A percentile compares a stretch with the other conserved stretches of the same genome.
These are phyloP conservation scores for Umimayanthus chanpuru DNA, from an alignment of 92 coral and sea anemone species.

Conservation along the genomic window DNA sequence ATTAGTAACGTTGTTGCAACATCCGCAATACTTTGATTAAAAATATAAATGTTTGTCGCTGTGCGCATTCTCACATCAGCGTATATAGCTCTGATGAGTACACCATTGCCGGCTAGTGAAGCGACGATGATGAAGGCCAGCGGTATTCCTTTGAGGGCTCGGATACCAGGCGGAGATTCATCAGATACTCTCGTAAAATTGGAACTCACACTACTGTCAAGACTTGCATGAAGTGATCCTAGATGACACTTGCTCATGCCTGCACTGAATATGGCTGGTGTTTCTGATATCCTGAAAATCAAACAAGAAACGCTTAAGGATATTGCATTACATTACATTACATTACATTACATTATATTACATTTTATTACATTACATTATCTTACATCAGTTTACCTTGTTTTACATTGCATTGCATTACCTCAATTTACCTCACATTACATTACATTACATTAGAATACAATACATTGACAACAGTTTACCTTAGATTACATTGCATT, in stretches of 20 bases:
- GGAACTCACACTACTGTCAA: background rate
- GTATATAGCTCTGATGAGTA: constrained; percentile 53
- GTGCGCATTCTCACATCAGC: constrained; percentile 65
- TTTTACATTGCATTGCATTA: too few relatives aligned
- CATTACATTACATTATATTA: too few relatives aligned
- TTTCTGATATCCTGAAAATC: background rate
- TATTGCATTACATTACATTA: too few relatives aligned
- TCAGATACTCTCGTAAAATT: background rate
- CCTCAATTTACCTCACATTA: too few relatives aligned
- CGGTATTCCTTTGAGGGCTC: constrained; percentile 58
- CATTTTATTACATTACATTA: too few relatives aligned
- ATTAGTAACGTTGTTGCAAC: constrained; percentile 71
- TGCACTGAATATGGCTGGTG: background rate
- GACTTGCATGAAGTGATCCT: background rate
- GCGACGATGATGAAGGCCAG: constrained; percentile 62
- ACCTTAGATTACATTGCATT: too few relatives aligned
- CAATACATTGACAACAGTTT: too few relatives aligned
- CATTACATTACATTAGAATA: too few relatives aligned
- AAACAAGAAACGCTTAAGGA: too few relatives aligned
- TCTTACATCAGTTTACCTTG: too few relatives aligned
- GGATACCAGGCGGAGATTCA: constrained; percentile 2
- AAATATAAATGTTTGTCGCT: constrained; percentile 67
- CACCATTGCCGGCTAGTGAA: constrained; percentile 60
- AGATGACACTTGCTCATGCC: background rate
- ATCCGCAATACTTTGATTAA: constrained; percentile 77